Evolutionary conservation across 2,113 vertebrate species (phyloP).

Genomic region (Austrofundulus limnaeus): DNA sequence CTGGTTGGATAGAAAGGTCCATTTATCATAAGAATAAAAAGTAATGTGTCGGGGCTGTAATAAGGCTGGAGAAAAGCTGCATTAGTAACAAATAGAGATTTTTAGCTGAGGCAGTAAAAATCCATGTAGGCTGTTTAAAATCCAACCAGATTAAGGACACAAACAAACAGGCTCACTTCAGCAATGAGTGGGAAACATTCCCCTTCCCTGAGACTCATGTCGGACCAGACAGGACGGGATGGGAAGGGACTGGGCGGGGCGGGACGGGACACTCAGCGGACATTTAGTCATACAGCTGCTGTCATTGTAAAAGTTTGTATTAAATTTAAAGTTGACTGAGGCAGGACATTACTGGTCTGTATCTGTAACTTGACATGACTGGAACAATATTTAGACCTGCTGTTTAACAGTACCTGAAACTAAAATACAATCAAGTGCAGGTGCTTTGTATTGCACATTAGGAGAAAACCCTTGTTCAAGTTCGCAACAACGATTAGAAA

Average conservation of each 20-base stretch:
- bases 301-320: conserved; percentile 33
- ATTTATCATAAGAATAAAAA: no score
- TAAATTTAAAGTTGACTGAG: no score
- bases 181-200: conserved; percentile 3
- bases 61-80: no score
- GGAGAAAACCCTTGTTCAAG: conserved; percentile 60
- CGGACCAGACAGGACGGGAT: no score
- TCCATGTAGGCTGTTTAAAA: neutral
- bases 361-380: conserved; percentile 5
- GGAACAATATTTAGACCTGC: conserved; percentile 36
- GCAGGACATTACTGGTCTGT: neutral
- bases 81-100: no score
- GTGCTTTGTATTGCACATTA: conserved; percentile 69
- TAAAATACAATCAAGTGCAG: conserved; percentile 44
- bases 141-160: neutral
- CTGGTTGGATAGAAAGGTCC: no score
- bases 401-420: conserved; percentile 27
- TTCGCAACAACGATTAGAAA: conserved; percentile 43
- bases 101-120: no score
- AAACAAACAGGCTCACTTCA: neutral
- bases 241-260: no score
- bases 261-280: neutral
- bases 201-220: conserved; percentile 1
- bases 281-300: neutral
- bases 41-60: no score